Evolutionary conservation across 2,113 vertebrate species (phyloP), one percentile per base, ranked within the genome.

Genomic region (Rostratula benghalensis): DNA sequence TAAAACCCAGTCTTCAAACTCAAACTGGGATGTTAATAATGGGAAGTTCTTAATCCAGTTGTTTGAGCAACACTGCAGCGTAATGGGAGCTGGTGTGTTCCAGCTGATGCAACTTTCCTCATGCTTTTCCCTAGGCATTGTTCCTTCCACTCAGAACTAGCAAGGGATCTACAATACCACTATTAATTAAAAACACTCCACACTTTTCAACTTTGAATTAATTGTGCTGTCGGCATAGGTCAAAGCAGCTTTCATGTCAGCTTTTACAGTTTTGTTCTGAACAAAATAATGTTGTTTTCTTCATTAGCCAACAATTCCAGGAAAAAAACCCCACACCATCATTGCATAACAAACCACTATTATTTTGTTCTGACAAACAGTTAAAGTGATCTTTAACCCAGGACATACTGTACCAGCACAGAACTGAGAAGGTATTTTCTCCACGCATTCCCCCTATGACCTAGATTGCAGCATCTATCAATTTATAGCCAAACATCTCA

Each of bases 81-180:
- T 54, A 65, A 31, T 0, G 2, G 61, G 64, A 39, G 45, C 39
- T 68, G 67, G 12, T 11, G 37, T 3, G 14, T 17, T 33, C 70
- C 57, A 24, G 50, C 30, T 4, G 4, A 23, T 22, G 4, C 25
- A 20, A 30, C 50, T 54, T 60, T 63, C 65, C 76, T 51, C 4
- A 0, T 0, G 1, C 30, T 39, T 33, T 21, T 33, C 41, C 43
- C 43, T 33, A 10, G 0, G 31, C 7, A 7, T 50, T 45, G 33
- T 53, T 48, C 43, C 61, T 27, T n/a, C 63, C 50, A 18, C 50
- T 76, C 30, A 48, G 45, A 61, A 45, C 31, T 7, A 53, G 73
- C 33, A 28, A 11, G 45, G 54, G 63, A 56, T 56, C 46, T 14
- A 21, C 1, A 0, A 63, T 51, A 33, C 35, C 35, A 45, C 31